These are phyloP conservation scores for Chalcis sispes DNA, from an alignment of 2,888 invertebrate genomes.

Conservation along the genomic window DNA sequence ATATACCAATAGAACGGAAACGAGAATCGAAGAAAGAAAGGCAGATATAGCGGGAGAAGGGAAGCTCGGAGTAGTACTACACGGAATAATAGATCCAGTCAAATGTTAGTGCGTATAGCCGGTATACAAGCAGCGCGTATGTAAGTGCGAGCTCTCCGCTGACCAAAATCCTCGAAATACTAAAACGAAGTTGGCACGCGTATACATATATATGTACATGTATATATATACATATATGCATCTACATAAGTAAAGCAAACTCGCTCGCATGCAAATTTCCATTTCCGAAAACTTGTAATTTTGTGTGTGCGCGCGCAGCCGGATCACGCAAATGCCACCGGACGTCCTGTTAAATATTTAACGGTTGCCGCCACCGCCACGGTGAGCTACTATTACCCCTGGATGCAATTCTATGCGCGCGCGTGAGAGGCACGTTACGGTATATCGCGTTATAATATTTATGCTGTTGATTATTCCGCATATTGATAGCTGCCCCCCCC, in stretches of 20 bases:
- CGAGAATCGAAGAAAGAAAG: background rate
- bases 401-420: no score
- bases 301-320: constrained; percentile 37
- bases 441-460: constrained; percentile 40
- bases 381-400: background rate
- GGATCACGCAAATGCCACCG: constrained; percentile 49
- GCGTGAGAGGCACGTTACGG: no score
- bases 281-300: constrained; percentile 62
- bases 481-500: constrained; percentile 15
- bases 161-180: background rate
- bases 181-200: background rate
- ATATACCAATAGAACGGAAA: background rate
- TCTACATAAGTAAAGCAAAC: no score
- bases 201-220: background rate
- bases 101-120: constrained; percentile 6
- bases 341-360: constrained; percentile 66
- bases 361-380: background rate
- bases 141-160: constrained; percentile 11
- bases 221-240: background rate
- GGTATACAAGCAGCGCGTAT: background rate
- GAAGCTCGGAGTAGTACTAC: background rate
- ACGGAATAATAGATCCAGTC: constrained; percentile 31
- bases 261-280: constrained; percentile 61
- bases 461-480: constrained; percentile 39
- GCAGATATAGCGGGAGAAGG: background rate